A percentile compares a stretch with the other conserved stretches of the same genome.
phyloP scores from a whole-genome alignment of 2,113 vertebrate species.

The Canis aureus region DNA sequence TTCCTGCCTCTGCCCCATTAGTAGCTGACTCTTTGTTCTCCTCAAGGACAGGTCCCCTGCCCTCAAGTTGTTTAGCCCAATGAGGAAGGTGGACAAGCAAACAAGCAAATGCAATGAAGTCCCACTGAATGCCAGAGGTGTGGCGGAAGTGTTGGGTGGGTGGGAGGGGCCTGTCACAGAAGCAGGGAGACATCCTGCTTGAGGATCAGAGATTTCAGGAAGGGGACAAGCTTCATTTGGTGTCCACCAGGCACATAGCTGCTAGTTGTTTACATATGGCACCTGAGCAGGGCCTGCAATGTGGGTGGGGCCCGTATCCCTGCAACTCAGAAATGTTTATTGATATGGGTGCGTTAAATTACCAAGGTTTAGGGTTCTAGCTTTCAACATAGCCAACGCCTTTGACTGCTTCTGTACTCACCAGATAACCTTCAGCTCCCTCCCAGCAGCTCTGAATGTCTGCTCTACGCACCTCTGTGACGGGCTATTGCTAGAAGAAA shows the following conservation, averaged over 20 bases:
- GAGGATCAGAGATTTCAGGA: not conserved
- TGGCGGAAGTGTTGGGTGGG: too few relatives aligned
- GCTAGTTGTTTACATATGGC: not conserved
- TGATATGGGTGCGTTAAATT: not conserved
- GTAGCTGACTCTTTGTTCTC: not conserved
- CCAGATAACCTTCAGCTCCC: not conserved
- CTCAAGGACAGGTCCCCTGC: not conserved
- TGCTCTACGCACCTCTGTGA: not conserved
- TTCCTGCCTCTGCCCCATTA: not conserved
- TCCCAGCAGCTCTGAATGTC: not conserved
- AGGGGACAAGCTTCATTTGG: not conserved
- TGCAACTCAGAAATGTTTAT: not conserved
- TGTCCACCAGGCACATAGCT: not conserved
- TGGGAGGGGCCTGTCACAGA: not conserved
- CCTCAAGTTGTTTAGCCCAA: not conserved
- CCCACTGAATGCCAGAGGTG: rapidly evolving
- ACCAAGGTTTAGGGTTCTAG: not conserved
- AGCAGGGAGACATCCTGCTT: not conserved
- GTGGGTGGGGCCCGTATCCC: not conserved
- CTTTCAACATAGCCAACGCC: not conserved
- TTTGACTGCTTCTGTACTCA: not conserved
- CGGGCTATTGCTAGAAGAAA: not conserved
- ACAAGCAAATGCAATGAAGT: not conserved
- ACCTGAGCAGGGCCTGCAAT: not conserved
- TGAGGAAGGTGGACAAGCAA: not conserved